Percentiles rank a stretch among this genome's conserved stretches.
These are phyloP conservation scores for Manis crassicaudata DNA, from an alignment of 2,797 vertebrate species.

Conservation along the genomic window DNA sequence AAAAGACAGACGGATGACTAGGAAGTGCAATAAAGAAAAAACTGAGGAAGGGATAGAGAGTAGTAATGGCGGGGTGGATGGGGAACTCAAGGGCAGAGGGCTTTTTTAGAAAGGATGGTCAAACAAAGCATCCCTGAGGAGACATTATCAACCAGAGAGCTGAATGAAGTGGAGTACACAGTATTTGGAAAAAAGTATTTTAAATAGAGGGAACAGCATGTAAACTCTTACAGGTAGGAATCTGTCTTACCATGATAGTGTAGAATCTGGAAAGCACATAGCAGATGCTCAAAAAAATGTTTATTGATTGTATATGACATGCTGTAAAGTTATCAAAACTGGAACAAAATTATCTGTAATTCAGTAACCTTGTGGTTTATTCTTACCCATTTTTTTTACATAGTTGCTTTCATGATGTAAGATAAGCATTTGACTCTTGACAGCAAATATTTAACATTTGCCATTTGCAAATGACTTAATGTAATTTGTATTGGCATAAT, in stretches of 20 bases:
- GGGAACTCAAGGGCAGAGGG: background rate
- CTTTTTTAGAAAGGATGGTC: constrained; percentile 17
- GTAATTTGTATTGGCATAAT: constrained; percentile 13
- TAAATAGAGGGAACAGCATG: background rate
- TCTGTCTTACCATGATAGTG: background rate
- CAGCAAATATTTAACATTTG: constrained; percentile 13
- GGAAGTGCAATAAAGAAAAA: constrained; percentile 18
- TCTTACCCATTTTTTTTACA: background rate
- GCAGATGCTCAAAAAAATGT: background rate
- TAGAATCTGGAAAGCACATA: background rate
- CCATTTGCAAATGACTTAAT: constrained; percentile 16
- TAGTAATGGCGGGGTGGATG: background rate
- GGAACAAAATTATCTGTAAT: background rate
- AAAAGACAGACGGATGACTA: constrained; percentile 18
- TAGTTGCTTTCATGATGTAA: background rate
- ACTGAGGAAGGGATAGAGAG: background rate
- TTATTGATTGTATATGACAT: background rate
- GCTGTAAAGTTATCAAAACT: constrained; percentile 30
- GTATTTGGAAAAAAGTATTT: constrained; percentile 30
- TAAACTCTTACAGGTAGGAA: background rate
- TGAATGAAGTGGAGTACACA: constrained; percentile 13
- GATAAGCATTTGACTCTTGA: background rate
- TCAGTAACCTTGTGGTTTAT: constrained; percentile 18
- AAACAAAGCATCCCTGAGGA: constrained; percentile 23
- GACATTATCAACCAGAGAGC: background rate